Evolutionary conservation across 2,888 invertebrate species (phyloP).

Genomic region (Phengaris arion): DNA sequence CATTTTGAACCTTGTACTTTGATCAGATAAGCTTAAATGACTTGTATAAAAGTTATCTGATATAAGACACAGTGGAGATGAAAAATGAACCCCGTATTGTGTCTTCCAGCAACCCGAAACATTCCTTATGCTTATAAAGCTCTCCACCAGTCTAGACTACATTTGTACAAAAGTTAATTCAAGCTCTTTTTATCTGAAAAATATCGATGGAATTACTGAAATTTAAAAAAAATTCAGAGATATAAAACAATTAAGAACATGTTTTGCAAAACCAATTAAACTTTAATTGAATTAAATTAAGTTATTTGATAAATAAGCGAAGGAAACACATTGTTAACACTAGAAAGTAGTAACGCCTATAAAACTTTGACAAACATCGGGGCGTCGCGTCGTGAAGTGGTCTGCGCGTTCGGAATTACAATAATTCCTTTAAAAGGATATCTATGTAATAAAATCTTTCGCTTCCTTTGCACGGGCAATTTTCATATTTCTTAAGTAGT

Average conservation of each 20-base stretch:
- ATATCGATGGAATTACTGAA: neutral
- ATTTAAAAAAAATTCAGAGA: too few species aligned
- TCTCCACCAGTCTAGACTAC: conserved; percentile 19
- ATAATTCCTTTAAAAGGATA: conserved; percentile 26
- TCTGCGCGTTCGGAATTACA: neutral
- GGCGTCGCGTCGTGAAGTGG: neutral
- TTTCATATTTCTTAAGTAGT: conserved; percentile 30
- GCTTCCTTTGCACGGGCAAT: conserved; percentile 19
- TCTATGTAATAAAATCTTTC: conserved; percentile 14
- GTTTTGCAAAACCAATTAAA: too few species aligned
- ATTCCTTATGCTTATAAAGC: conserved; percentile 8
- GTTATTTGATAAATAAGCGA: too few species aligned
- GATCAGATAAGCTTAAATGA: conserved; percentile 11
- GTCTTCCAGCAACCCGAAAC: conserved; percentile 17
- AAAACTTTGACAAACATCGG: neutral
- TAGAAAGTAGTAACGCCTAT: neutral
- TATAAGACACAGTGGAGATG: conserved; percentile 14
- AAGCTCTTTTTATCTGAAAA: neutral
- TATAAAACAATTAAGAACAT: too few species aligned
- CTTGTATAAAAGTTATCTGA: conserved; percentile 16
- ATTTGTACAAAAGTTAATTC: conserved; percentile 9
- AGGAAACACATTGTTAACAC: too few species aligned
- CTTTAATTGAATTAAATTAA: too few species aligned
- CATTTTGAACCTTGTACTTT: neutral
- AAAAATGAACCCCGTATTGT: conserved; percentile 27